Evolutionary conservation across 2,113 vertebrate genomes (phyloP).

Genomic region (Anser brachyrhynchus): DNA sequence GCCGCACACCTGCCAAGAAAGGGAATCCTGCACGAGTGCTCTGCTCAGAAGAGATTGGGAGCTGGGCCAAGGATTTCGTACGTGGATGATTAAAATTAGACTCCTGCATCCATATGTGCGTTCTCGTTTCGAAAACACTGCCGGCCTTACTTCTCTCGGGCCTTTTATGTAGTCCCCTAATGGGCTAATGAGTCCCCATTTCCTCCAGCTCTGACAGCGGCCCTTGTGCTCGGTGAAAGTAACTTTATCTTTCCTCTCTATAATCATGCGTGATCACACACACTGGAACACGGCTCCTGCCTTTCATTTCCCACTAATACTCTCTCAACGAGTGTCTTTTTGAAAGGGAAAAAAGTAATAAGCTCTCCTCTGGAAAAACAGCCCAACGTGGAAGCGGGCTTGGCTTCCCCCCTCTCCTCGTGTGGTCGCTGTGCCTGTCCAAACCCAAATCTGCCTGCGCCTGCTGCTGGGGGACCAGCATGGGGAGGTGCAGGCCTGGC

Average conservation of each 20-base stretch:
- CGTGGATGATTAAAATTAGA: conserved; percentile 59
- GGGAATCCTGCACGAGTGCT: conserved; percentile 65
- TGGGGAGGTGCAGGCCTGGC: neutral
- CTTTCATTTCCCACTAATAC: conserved; percentile 48
- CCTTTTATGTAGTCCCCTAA: conserved; percentile 35
- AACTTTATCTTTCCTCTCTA: conserved; percentile 39
- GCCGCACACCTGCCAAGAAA: conserved; percentile 62
- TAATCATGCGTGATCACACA: conserved; percentile 48
- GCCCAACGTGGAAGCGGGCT: neutral
- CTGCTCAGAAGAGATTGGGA: conserved; percentile 21
- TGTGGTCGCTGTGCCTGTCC: neutral
- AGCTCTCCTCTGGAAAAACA: conserved; percentile 34
- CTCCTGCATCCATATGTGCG: neutral
- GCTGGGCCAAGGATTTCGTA: conserved; percentile 36
- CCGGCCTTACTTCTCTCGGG: conserved; percentile 17
- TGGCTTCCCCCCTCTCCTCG: conserved; percentile 4
- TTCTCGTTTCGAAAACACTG: conserved; percentile 36
- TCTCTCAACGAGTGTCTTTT: conserved; percentile 21
- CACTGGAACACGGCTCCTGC: neutral
- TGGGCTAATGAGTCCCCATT: neutral
- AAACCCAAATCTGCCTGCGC: neutral
- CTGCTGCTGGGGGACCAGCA: neutral
- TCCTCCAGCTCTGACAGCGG: neutral
- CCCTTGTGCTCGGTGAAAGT: neutral
- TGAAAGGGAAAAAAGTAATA: neutral